Percentiles rank a stretch among this genome's conserved stretches.
These are phyloP conservation scores for Podocnemis expansa DNA, from an alignment of 2,113 vertebrate species.

Conservation along the genomic window DNA sequence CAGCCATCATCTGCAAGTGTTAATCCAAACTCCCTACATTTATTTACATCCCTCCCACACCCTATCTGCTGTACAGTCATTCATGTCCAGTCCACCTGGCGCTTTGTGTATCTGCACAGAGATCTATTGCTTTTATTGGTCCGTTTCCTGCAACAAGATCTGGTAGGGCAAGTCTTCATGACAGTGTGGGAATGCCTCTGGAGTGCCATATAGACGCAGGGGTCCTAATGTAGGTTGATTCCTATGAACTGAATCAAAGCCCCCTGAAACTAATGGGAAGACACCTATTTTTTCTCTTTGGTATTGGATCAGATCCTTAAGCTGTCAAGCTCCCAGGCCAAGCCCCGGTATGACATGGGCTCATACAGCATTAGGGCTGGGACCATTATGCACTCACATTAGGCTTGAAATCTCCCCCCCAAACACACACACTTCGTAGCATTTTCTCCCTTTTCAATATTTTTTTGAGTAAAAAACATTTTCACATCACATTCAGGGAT, in stretches of 20 bases:
- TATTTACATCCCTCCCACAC: not conserved
- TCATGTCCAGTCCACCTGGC: not conserved
- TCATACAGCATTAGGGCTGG: not conserved
- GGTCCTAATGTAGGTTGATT: not conserved
- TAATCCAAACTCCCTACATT: not conserved
- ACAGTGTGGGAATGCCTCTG: accelerated
- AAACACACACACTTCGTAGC: not conserved
- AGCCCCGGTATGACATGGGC: not conserved
- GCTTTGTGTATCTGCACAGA: not conserved
- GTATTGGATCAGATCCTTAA: not conserved
- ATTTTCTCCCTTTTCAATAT: not conserved
- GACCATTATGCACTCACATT: not conserved
- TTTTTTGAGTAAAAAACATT: not conserved
- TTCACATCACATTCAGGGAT: not conserved
- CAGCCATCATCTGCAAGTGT: not conserved
- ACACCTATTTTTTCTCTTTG: not conserved
- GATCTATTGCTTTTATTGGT: not conserved
- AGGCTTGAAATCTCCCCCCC: not conserved
- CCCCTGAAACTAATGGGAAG: not conserved
- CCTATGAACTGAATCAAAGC: not conserved
- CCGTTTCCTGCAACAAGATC: not conserved
- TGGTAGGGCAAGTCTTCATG: not conserved
- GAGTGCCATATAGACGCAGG: not conserved
- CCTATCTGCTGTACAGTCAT: not conserved
- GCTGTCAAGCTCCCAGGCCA: not conserved